Base-by-base conservation (phyloP, 2,797 vertebrate species). In the Caiman crocodilus region DNA sequence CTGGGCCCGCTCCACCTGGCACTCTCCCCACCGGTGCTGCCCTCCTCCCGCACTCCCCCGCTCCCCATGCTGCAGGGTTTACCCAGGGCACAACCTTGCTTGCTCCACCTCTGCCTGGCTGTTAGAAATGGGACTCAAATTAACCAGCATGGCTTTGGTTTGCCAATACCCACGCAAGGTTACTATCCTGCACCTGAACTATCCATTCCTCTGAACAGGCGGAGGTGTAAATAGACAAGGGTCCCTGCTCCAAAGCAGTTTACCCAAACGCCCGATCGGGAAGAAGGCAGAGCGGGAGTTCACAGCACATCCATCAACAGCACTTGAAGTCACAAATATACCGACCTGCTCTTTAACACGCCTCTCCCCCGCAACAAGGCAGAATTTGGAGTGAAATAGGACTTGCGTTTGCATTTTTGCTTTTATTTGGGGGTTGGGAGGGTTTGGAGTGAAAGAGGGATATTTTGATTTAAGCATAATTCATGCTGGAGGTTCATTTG, bases 401-500 rank as follows among this genome's bases (percentile, higher is more conserved):
- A 14, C 60, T 57, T 61, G 11, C 10, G 14, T 67, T 79, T 84
- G 58, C 11, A 6, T 84, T 73, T 76, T 30, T 73, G 78, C 82
- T 84, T 81, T 58, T 73, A 25, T 74, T 35, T 75, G 21, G 9
- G 57, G 4, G 20, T 25, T 82, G 65, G 0, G 0, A 0, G 9
- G 32, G 59, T 82, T 23, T 74, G 4, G 16, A 83, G 50, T 23
- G 59, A 76, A 9, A 63, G 13, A 7, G 25, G 58, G 58, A 15
- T 4, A 32, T n/a, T 57, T 64, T 84, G 35, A 84, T 55, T 74
- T 84, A 92, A 69, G 63, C 16, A 4, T 20, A 28, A 50, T 35
- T 59, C 91, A 32, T 77, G 76, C 26, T 60, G 81, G 64, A 21
- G 3, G 42, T 57, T 87, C 73, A 85, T 74, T 82, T 76, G 76